Percentiles rank a stretch among this genome's conserved stretches.
Evolutionary conservation across 2,888 invertebrate genomes (phyloP).

Genomic region (Rhagonycha fulva): DNA sequence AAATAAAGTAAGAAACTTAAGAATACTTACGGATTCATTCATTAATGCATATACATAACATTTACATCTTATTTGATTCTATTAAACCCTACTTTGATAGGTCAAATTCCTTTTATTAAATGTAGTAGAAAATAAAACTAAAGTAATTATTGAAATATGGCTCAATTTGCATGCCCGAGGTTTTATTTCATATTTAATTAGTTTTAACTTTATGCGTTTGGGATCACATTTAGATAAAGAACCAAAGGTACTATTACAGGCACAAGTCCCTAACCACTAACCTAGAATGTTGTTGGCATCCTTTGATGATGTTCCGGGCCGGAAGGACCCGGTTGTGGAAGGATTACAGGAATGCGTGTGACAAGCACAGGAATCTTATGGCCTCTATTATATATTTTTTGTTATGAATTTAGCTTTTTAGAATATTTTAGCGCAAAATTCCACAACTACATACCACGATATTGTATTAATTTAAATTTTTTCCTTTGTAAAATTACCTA

Average conservation of each 20-base stretch:
- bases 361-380: slow-evolving; percentile 22
- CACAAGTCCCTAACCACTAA: slow-evolving; percentile 30
- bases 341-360: slow-evolving; percentile 37
- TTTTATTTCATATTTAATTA: background rate
- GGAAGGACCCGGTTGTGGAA: slow-evolving; percentile 30
- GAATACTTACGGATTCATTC: no score
- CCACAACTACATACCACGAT: background rate
- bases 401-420: slow-evolving; percentile 14
- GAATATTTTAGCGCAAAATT: slow-evolving; percentile 1
- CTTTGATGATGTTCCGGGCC: slow-evolving; percentile 37
- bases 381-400: slow-evolving; percentile 13
- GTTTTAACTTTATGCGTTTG: slow-evolving; percentile 7
- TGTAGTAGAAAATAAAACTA: background rate
- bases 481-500: no score
- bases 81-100: no score
- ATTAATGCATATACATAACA: no score
- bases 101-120: background rate
- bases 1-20: no score
- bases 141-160: background rate
- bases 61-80: no score
- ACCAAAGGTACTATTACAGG: background rate
- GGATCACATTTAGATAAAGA: slow-evolving; percentile 7
- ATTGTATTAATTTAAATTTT: background rate
- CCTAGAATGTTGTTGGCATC: slow-evolving; percentile 38
- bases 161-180: background rate